phyloP scores from a whole-genome alignment of 2,113 vertebrate species.

The Eira barbara region DNA sequence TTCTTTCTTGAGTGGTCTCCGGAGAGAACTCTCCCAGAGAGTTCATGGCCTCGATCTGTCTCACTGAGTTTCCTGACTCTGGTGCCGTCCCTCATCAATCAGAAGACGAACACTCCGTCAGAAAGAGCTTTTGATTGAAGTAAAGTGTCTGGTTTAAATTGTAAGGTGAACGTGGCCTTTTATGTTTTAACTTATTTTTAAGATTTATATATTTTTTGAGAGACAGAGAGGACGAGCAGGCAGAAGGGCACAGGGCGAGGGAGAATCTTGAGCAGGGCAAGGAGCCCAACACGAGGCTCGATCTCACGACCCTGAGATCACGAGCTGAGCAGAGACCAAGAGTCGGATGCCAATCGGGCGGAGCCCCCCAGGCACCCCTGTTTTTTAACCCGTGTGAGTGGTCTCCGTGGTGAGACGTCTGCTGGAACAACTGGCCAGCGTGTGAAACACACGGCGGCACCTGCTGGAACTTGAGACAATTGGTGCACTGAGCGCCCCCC shows the following conservation, averaged over 20 bases:
- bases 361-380: not conserved
- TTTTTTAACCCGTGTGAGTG: too few species aligned
- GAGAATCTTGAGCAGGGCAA: not conserved
- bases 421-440: too few species aligned
- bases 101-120: not conserved
- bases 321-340: not conserved
- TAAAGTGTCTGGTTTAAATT: not conserved
- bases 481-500: too few species aligned
- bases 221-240: too few species aligned
- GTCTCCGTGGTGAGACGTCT: too few species aligned
- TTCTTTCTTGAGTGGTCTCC: not conserved
- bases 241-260: not conserved
- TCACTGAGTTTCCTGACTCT: not conserved
- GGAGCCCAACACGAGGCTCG: not conserved
- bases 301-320: not conserved
- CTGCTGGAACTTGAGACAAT: too few species aligned
- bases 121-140: not conserved
- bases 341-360: fast-evolving
- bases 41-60: not conserved
- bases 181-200: not conserved
- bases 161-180: not conserved
- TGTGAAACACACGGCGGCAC: too few species aligned
- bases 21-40: not conserved
- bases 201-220: not conserved
- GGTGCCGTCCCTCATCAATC: not conserved